Conservation (phyloP, 2,113 vertebrate genomes). For the Osmerus eperlanus region DNA sequence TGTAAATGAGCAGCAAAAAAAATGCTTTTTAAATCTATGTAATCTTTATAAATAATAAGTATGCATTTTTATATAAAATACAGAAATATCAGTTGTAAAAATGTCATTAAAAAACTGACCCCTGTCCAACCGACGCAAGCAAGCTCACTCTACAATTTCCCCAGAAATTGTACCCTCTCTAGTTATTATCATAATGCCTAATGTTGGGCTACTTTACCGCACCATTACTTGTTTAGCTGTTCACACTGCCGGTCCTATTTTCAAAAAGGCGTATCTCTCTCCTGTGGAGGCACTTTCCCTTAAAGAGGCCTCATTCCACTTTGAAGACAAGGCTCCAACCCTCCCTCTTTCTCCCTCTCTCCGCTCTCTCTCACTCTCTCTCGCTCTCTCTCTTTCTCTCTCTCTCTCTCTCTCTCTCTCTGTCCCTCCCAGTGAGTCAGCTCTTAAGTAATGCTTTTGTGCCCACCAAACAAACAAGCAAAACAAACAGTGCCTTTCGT, state of each 20-base stretch:
- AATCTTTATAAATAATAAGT: no score
- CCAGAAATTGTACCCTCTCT: no score
- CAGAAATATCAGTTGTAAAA: no score
- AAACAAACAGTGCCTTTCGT: background rate
- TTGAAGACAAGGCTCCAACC: background rate
- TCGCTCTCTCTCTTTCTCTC: background rate
- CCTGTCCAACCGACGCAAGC: no score
- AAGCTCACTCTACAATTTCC: no score
- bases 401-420: background rate
- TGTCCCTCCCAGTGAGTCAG: background rate
- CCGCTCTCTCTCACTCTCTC: background rate
- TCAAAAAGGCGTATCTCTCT: background rate
- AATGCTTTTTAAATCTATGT: no score
- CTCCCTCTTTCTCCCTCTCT: background rate
- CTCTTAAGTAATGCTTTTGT: background rate
- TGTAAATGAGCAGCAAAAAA: no score
- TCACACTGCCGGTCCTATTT: no score
- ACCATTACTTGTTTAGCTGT: background rate
- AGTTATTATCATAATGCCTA: no score
- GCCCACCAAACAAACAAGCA: background rate
- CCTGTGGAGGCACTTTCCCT: background rate
- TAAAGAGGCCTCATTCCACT: background rate
- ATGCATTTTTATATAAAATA: no score
- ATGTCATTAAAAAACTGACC: no score
- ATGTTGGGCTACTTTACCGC: no score